These are phyloP conservation scores for Mesocentrotus franciscanus DNA, from an alignment of 53 echinoderm and acorn worm genomes.

Conservation along the genomic window DNA sequence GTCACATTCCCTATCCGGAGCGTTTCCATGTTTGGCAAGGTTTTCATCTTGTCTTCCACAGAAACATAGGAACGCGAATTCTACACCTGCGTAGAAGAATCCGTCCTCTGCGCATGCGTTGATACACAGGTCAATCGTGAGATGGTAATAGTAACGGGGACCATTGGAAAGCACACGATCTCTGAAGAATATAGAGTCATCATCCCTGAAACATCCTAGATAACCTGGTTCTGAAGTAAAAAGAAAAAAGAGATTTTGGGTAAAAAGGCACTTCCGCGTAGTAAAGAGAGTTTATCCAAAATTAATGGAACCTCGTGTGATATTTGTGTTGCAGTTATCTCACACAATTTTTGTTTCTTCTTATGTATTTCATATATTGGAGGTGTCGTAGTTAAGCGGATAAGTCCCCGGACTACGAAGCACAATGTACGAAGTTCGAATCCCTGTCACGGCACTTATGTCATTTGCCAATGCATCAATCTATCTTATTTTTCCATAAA, in stretches of 20 bases:
- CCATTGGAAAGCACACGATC: neutral
- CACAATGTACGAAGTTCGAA: too few relatives aligned
- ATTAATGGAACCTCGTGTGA: too few relatives aligned
- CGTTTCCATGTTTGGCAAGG: neutral
- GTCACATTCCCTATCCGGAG: neutral
- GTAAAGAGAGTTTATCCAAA: too few relatives aligned
- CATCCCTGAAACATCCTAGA: neutral
- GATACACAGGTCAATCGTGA: neutral
- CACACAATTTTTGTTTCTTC: too few relatives aligned
- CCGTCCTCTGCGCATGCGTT: neutral
- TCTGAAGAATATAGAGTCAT: neutral
- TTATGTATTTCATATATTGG: too few relatives aligned
- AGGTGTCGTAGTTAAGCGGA: too few relatives aligned
- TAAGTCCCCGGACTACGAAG: too few relatives aligned
- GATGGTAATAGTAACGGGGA: neutral
- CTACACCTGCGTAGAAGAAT: conserved; percentile 3
- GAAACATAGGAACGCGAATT: neutral
- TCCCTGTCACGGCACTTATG: too few relatives aligned
- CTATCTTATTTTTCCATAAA: too few relatives aligned
- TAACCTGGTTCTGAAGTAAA: neutral
- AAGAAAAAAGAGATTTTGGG: neutral
- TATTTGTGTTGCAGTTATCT: too few relatives aligned
- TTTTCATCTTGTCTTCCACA: neutral
- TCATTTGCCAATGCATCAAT: too few relatives aligned
- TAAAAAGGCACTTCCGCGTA: too few relatives aligned